Conservation (phyloP, 2,113 vertebrate genomes). For the Meleagris gallopavo region DNA sequence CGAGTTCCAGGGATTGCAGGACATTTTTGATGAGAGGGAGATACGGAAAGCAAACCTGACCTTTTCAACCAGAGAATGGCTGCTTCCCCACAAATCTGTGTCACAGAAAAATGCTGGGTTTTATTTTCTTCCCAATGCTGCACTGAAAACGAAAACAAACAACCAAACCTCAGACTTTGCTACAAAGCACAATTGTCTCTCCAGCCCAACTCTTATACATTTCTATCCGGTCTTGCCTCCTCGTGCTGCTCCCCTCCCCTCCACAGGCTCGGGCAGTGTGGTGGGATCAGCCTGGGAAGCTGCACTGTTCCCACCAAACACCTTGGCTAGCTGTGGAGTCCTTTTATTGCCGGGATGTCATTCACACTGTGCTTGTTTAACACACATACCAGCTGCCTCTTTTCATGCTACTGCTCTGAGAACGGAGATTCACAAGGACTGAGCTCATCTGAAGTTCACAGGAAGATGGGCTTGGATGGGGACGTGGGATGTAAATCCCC, state of each 20-base stretch:
- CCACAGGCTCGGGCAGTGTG: not conserved
- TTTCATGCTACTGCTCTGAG: constrained; percentile 63
- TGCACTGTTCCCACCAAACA: constrained; percentile 59
- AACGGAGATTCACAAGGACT: constrained; percentile 21
- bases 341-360: constrained; percentile 45
- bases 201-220: not conserved
- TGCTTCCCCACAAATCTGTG: constrained; percentile 34
- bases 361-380: constrained; percentile 64
- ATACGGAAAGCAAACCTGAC: constrained; percentile 66
- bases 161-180: constrained; percentile 32
- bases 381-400: constrained; percentile 60
- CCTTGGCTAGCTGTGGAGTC: constrained; percentile 38
- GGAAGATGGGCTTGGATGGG: constrained; percentile 50
- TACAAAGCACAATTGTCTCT: constrained; percentile 24
- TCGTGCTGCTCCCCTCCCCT: not conserved
- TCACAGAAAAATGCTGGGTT: not conserved
- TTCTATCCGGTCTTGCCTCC: not conserved
- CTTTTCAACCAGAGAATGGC: constrained; percentile 49
- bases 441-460: constrained; percentile 48
- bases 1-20: not conserved
- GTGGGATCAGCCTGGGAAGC: constrained; percentile 54
- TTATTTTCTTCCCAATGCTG: constrained; percentile 12
- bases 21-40: constrained; percentile 55
- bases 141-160: constrained; percentile 65
- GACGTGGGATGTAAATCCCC: constrained; percentile 48